Conservation (phyloP, 2,888 invertebrate genomes). For the Heteromurus nitidus region DNA sequence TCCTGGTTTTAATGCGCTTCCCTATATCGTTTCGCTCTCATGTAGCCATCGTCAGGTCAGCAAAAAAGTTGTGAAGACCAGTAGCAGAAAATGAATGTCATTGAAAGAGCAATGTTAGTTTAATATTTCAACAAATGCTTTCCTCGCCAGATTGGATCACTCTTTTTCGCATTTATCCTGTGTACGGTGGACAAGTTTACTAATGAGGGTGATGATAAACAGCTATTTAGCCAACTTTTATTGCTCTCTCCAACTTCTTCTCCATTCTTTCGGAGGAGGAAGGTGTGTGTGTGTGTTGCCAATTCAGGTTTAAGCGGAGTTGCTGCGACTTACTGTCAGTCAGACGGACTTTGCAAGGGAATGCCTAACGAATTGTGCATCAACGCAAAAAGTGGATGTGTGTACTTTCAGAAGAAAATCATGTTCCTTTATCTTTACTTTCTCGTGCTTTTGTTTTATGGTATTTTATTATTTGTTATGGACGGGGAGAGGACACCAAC, state of each 20-base stretch:
- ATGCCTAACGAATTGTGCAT: too few relatives aligned
- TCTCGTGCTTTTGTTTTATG: too few relatives aligned
- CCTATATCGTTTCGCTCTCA: background rate
- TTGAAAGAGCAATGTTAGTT: constrained; percentile 55
- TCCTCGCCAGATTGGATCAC: background rate
- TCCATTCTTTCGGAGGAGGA: too few relatives aligned
- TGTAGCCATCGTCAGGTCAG: too few relatives aligned
- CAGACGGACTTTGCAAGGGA: too few relatives aligned
- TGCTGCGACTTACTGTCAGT: too few relatives aligned
- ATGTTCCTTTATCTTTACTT: too few relatives aligned
- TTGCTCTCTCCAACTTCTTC: too few relatives aligned
- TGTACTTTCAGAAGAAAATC: too few relatives aligned
- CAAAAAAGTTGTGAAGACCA: constrained; percentile 43
- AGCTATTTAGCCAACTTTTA: constrained; percentile 37
- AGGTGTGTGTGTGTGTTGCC: background rate
- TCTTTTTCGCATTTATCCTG: background rate
- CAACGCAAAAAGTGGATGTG: too few relatives aligned
- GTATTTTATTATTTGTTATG: background rate
- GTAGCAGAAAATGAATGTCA: constrained; percentile 59
- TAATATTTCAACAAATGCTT: constrained; percentile 49
- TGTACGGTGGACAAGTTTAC: background rate
- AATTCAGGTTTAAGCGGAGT: background rate
- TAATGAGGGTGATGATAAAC: constrained; percentile 50
- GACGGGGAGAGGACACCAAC: constrained; percentile 14
- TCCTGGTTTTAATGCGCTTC: background rate